Base-by-base conservation (phyloP, 1,140 invertebrate species). In the Lordiphosa clarofinis region DNA sequence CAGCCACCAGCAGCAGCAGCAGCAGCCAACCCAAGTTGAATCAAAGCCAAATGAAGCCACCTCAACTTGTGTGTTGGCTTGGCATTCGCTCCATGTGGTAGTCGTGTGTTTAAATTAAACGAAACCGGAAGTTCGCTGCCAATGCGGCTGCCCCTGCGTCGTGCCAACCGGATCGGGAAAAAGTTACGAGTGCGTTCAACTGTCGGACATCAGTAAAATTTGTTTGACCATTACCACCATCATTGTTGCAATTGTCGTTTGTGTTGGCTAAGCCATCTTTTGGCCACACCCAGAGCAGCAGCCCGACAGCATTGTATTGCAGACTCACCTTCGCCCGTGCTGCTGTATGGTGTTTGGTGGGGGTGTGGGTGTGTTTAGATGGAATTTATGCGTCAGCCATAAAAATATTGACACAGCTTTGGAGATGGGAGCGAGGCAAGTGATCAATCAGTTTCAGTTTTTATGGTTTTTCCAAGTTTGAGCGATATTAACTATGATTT, bases 121-220 rank as follows among this genome's bases (percentile, higher is more conserved):
- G 43, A 46, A 46, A 46, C 43, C 43, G 43, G 43, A 46, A 46
- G 43, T 46, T 46, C 13, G 43, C 31, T 46, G 43, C 43, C 43
- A 46, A 31, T 46, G 43, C 43, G 24, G 43, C 31, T 31, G 43
- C n/a, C 10, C 11, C 43, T 12, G 6, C 24, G 24, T 40, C n/a
- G 21, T 28, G 31, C 12, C 43, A 13, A 46, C 43, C 43, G 43
- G 43, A 46, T 46, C n/a, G 43, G 24, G 24, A 31, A 46, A 46
- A 46, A 21, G 43, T 46, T 46, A 46, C 43, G 43, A 46, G 43
- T 46, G 43, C 43, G 21, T 46, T 46, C 43, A 46, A 46, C 43
- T 46, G 31, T 46, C 43, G 43, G 24, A 6, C 24, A 46, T 44
- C 3, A 40, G 7, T 15, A 44, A 12, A 31, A 46, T 46, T 46